Conservation (phyloP, 2,888 invertebrate species). For the Lathronympha strigana region DNA sequence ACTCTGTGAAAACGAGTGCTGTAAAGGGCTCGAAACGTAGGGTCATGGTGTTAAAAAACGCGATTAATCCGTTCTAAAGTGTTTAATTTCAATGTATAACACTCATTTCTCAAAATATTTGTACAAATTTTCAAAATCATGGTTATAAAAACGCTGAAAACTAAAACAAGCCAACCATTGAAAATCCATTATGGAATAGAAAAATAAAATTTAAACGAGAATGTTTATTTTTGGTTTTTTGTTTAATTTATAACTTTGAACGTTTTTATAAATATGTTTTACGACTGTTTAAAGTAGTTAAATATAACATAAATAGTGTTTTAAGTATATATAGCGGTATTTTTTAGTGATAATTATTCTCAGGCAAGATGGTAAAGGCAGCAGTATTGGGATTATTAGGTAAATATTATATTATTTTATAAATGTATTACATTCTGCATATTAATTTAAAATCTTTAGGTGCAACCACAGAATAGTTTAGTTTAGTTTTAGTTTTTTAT, state of each 20-base stretch:
- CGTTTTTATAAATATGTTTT: background rate
- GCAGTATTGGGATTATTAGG: conserved; percentile 4
- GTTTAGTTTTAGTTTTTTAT: too few relatives aligned
- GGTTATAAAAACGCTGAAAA: background rate
- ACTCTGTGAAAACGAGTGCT: too few relatives aligned
- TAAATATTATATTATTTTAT: background rate
- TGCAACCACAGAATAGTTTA: too few relatives aligned
- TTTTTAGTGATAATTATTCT: background rate
- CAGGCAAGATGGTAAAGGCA: conserved; percentile 2
- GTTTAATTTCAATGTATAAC: too few relatives aligned
- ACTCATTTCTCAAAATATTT: background rate
- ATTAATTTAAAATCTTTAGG: too few relatives aligned
- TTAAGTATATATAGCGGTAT: background rate
- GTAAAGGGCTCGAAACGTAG: too few relatives aligned
- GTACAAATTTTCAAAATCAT: background rate
- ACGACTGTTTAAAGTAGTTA: background rate
- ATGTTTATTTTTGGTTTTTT: too few relatives aligned
- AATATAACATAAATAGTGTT: conserved; percentile 3
- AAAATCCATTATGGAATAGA: background rate
- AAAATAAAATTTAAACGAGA: background rate
- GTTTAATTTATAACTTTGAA: background rate
- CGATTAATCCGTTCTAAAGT: too few relatives aligned
- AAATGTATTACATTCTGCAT: too few relatives aligned
- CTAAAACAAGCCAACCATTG: background rate
- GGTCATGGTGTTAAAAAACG: too few relatives aligned